Conservation (phyloP, 2,888 invertebrate species). For the Diaperis boleti region DNA sequence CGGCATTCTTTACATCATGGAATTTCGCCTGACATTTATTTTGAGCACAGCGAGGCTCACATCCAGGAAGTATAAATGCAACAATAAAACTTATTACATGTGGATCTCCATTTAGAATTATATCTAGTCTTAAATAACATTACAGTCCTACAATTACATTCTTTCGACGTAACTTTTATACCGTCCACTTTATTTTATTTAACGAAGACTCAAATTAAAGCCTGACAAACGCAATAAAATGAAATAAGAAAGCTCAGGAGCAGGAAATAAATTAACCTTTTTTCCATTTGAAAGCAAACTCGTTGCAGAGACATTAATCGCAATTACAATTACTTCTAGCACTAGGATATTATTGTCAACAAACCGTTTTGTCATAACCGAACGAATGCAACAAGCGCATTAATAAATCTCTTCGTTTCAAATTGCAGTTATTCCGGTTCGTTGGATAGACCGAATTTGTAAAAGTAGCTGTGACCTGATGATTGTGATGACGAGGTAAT, state of each 20-base stretch:
- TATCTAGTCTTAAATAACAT: background rate
- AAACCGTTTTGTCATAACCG: slow-evolving; percentile 19
- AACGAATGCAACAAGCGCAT: slow-evolving; percentile 28
- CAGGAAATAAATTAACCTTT: background rate
- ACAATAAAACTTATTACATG: no score
- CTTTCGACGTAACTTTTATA: background rate
- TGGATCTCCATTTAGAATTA: no score
- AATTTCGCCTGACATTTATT: no score
- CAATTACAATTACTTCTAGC: slow-evolving; percentile 24
- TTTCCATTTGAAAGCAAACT: background rate
- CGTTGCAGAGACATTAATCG: slow-evolving; percentile 12
- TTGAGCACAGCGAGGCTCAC: no score
- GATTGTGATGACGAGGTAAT: background rate
- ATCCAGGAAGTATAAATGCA: no score
- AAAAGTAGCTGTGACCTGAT: slow-evolving; percentile 14
- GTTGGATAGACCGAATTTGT: slow-evolving; percentile 28
- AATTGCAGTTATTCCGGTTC: slow-evolving; percentile 34
- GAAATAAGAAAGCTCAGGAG: background rate
- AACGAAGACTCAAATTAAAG: background rate
- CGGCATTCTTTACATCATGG: no score
- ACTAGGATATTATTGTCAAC: slow-evolving; percentile 18
- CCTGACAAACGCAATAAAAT: background rate
- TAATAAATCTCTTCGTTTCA: slow-evolving; percentile 30
- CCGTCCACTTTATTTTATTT: background rate
- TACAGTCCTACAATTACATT: background rate